These are phyloP conservation scores for Prinia subflava DNA, from an alignment of 2,113 vertebrate species.

Conservation along the genomic window DNA sequence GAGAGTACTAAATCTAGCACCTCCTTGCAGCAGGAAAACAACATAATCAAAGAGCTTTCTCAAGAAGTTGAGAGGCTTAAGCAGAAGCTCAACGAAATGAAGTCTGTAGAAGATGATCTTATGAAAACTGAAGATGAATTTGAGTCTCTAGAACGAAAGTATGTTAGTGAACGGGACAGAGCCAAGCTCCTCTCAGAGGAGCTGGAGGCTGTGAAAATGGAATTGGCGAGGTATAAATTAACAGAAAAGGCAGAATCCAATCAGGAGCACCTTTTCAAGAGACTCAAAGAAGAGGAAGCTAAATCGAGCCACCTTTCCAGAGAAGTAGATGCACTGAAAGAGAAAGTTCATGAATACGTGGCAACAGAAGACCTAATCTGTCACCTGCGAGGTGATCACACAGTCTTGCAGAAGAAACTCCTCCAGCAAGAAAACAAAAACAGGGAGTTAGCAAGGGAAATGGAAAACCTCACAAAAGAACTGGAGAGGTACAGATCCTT, in stretches of 20 bases:
- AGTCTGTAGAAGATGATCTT: conserved; percentile 88
- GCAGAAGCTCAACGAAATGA: conserved; percentile 91
- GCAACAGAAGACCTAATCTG: conserved; percentile 89
- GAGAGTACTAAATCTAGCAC: conserved; percentile 79
- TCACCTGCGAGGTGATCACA: conserved; percentile 86
- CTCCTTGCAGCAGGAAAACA: conserved; percentile 89
- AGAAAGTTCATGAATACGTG: conserved; percentile 94
- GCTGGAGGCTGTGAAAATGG: conserved; percentile 84
- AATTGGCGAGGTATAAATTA: conserved; percentile 88
- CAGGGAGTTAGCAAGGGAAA: conserved; percentile 90
- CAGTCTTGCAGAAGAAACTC: conserved; percentile 87
- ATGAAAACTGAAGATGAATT: conserved; percentile 89
- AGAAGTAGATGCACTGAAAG: conserved; percentile 91
- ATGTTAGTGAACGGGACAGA: conserved; percentile 83
- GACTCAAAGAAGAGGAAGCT: conserved; percentile 89
- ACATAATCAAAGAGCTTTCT: conserved; percentile 93
- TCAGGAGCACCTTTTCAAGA: conserved; percentile 89
- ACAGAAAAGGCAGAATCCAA: conserved; percentile 89
- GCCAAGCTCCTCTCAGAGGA: conserved; percentile 86
- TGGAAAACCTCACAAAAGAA: conserved; percentile 89
- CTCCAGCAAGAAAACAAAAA: conserved; percentile 93
- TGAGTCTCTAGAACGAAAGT: conserved; percentile 88
- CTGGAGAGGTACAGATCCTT: conserved; percentile 90
- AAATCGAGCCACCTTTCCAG: conserved; percentile 90
- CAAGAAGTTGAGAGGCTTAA: conserved; percentile 92